Base-by-base conservation (phyloP, 2,888 invertebrate genomes). In the Drosophila colorata region DNA sequence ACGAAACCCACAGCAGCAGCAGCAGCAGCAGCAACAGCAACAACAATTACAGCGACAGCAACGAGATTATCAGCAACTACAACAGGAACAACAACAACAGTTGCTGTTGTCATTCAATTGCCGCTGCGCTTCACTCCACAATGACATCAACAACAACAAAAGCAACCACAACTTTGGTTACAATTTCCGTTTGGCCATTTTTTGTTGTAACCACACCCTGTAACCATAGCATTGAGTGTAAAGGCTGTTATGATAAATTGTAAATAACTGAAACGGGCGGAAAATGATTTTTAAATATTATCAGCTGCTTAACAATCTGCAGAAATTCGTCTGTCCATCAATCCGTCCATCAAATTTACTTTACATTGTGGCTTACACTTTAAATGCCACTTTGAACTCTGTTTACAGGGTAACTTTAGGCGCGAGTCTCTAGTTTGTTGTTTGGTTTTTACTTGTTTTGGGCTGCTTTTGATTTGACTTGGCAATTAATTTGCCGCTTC, bases 31-130 rank as follows among this genome's bases (percentile, higher is more conserved):
- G 40, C 49, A 37, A 13, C 65, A 47, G 11, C 64, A 38, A 40
- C 70, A 61, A 31, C 28, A 56, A n/a, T 35, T 49, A 9, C 55
- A 53, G 13, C 63, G 63, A 1, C 53, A 47, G 8, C 53, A 37
- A 13, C n/a, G n/a, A n/a, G n/a, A n/a, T n/a, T n/a, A n/a, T n/a
- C n/a, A n/a, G n/a, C n/a, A n/a, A n/a, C n/a, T n/a, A n/a, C 49
- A 37, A 14, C 44, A 44, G 28, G 31, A 57, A 37, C 69, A 48
- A 23, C 57, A 70, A 25, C 58, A 71, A 48, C 31, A 55, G 41
- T 47, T 49, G 37, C 49, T 77, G 53, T 28, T 70, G 64, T 63
- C 74, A 78, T 63, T 73, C 74, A 67, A 73, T 67, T 72, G 61
- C 35, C 35, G 60, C 37, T 67, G 61, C 52, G 73, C 69, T 74